phyloP scores from a whole-genome alignment of 2,888 invertebrate species.

The Gryllus longicercus region DNA sequence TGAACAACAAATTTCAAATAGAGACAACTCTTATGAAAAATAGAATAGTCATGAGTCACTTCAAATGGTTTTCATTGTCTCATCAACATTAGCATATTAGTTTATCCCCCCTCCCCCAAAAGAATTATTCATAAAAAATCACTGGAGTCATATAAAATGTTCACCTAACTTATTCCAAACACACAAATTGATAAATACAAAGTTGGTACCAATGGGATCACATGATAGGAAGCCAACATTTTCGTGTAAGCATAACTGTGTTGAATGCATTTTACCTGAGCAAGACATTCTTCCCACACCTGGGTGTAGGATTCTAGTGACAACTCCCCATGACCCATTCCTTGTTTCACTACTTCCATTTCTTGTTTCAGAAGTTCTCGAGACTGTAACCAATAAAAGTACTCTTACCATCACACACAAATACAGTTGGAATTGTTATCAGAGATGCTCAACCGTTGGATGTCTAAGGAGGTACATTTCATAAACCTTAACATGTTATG shows the following conservation, averaged over 20 bases:
- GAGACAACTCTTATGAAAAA: no score
- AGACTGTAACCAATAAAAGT: constrained; percentile 21
- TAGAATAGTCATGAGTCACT: no score
- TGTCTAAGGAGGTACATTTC: no score
- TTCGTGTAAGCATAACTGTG: no score
- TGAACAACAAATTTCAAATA: not conserved
- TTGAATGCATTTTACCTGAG: constrained; percentile 60
- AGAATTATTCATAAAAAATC: no score
- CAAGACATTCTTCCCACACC: constrained; percentile 96
- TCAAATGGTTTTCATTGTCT: not conserved
- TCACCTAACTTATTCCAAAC: not conserved
- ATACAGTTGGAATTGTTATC: no score
- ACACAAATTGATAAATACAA: not conserved
- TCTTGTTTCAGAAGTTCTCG: constrained; percentile 66
- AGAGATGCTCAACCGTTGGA: no score
- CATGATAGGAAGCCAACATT: no score
- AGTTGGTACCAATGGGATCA: no score
- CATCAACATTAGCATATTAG: not conserved
- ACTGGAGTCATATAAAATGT: not conserved
- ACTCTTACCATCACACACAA: no score
- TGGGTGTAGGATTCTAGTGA: constrained; percentile 87
- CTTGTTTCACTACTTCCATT: constrained; percentile 84
- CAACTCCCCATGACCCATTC: constrained; percentile 94
- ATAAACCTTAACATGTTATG: no score
- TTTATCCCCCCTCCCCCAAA: no score